Evolutionary conservation across 2,113 vertebrate species (phyloP).

Genomic region (Neodontobutis hainanensis): DNA sequence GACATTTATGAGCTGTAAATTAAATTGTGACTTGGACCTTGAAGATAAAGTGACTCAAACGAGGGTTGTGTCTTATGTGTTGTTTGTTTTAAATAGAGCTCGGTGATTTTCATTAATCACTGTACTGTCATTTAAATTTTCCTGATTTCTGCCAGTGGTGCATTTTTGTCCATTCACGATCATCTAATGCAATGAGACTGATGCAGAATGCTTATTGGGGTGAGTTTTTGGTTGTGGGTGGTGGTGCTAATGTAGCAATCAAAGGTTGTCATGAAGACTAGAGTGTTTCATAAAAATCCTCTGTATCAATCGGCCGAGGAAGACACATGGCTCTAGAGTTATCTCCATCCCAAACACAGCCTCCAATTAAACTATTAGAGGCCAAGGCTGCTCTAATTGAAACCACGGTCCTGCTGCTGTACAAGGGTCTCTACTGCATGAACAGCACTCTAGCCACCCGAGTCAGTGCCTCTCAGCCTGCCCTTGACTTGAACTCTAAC

Average conservation of each 20-base stretch:
- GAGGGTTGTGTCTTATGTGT: slow-evolving; percentile 23
- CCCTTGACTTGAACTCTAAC: slow-evolving; percentile 71
- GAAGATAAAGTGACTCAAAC: slow-evolving; percentile 25
- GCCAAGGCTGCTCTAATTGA: slow-evolving; percentile 38
- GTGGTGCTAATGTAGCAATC: slow-evolving; percentile 33
- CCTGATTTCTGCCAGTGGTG: slow-evolving; percentile 50
- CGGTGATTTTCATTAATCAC: slow-evolving; percentile 32
- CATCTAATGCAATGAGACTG: slow-evolving; percentile 52
- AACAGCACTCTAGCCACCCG: slow-evolving; percentile 34
- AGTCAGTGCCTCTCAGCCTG: slow-evolving; percentile 35
- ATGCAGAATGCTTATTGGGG: slow-evolving; percentile 2
- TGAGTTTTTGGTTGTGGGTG: slow-evolving; percentile 3
- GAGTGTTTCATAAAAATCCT: slow-evolving; percentile 25
- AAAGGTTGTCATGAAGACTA: slow-evolving; percentile 25
- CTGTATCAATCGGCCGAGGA: slow-evolving; percentile 43
- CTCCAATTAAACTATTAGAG: slow-evolving; percentile 65
- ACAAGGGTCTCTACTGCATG: slow-evolving; percentile 35
- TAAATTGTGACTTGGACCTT: slow-evolving; percentile 11
- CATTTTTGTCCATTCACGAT: slow-evolving; percentile 40
- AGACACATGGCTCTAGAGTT: slow-evolving; percentile 31
- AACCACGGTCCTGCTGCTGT: slow-evolving; percentile 35
- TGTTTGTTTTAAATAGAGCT: slow-evolving; percentile 34
- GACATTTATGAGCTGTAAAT: slow-evolving; percentile 39
- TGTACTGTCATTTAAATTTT: slow-evolving; percentile 34
- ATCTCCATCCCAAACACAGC: slow-evolving; percentile 50